phyloP scores from a whole-genome alignment of 2,797 vertebrate genomes.

The Cuculus canorus region DNA sequence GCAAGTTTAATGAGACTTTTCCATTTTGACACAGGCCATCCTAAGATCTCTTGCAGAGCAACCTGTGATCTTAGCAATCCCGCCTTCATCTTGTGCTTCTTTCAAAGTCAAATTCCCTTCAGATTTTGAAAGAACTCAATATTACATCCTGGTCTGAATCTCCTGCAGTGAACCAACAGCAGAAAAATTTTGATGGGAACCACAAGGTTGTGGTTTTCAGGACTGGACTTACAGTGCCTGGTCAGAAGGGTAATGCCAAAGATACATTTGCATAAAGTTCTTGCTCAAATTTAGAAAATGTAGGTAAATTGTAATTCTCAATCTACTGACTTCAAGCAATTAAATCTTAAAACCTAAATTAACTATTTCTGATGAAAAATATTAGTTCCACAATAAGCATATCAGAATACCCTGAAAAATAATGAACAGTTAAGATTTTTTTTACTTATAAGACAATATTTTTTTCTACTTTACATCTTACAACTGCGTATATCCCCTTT shows the following conservation, averaged over 20 bases:
- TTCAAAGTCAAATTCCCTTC: not conserved
- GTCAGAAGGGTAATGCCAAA: not conserved
- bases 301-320: not conserved
- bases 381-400: not conserved
- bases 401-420: not conserved
- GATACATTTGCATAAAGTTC: not conserved
- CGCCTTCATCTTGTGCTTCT: not conserved
- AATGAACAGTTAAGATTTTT: not conserved
- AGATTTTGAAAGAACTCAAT: not conserved
- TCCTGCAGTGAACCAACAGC: not conserved
- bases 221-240: fast-evolving
- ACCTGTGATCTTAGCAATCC: not conserved
- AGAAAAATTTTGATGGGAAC: not conserved
- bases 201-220: not conserved
- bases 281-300: not conserved
- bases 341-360: not conserved
- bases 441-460: not conserved
- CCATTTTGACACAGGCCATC: not conserved
- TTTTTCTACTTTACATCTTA: not conserved
- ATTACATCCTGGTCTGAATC: not conserved
- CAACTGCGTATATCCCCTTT: not conserved
- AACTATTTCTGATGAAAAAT: not conserved
- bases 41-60: not conserved
- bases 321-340: not conserved
- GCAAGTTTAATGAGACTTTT: not conserved